These are phyloP conservation scores for Formica exsecta DNA, from an alignment of 1,140 invertebrate genomes.

Conservation along the genomic window DNA sequence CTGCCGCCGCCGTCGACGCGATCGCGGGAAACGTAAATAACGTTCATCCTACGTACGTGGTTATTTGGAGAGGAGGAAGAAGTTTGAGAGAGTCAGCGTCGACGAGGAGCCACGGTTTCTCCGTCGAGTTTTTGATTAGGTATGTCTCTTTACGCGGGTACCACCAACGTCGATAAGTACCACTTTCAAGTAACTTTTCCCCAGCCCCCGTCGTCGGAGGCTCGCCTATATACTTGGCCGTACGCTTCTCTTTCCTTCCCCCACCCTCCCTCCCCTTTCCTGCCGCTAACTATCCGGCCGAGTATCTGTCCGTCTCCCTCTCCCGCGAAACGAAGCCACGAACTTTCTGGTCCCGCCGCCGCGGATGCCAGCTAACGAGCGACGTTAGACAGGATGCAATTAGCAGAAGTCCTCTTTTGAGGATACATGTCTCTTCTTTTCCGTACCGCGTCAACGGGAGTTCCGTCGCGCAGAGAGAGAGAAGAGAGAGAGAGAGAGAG, in stretches of 20 bases:
- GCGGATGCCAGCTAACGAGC: slow-evolving; percentile 72
- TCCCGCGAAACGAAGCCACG: slow-evolving; percentile 56
- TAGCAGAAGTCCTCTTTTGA: slow-evolving; percentile 75
- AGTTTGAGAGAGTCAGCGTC: slow-evolving; percentile 19
- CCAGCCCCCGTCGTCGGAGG: slow-evolving; percentile 19
- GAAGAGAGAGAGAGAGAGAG: too few relatives aligned
- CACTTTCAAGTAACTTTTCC: slow-evolving; percentile 70
- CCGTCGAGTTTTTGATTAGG: slow-evolving; percentile 67
- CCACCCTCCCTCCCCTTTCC: not conserved
- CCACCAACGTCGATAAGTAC: slow-evolving; percentile 71
- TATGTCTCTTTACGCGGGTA: slow-evolving; percentile 57
- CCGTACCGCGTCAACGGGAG: slow-evolving; percentile 36
- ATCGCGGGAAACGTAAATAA: slow-evolving; percentile 60
- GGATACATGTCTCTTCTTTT: slow-evolving; percentile 71
- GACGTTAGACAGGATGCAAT: slow-evolving; percentile 80
- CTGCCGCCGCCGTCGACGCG: slow-evolving; percentile 37
- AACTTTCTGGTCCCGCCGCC: slow-evolving; percentile 63
- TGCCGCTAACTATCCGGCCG: slow-evolving; percentile 51
- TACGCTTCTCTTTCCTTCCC: slow-evolving; percentile 33
- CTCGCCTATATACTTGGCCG: slow-evolving; percentile 45
- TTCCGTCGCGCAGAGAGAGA: slow-evolving; percentile 1
- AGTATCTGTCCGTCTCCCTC: slow-evolving; percentile 49
- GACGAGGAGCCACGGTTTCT: slow-evolving; percentile 37
- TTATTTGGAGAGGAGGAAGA: slow-evolving; percentile 53
- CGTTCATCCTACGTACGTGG: slow-evolving; percentile 47